Conservation (phyloP, 2,888 invertebrate genomes). For the Drosophila paucipuncta region DNA sequence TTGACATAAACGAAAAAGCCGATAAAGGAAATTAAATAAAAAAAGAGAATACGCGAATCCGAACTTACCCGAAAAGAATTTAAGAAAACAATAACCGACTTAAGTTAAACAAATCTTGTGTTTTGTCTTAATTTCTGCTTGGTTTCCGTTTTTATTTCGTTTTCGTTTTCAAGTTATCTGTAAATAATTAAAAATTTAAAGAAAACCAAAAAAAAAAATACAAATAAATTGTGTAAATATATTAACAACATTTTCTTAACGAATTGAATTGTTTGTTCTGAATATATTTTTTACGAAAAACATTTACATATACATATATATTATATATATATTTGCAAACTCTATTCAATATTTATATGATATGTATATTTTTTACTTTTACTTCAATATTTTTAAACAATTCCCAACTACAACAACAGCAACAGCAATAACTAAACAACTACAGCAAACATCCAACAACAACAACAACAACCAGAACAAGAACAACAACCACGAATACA, state of each 20-base stretch:
- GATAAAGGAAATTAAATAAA: conserved; percentile 17
- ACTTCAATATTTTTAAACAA: conserved; percentile 65
- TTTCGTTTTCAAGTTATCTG: conserved; percentile 69
- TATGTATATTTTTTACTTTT: conserved; percentile 72
- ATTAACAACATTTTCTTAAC: conserved; percentile 63
- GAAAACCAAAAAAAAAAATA: conserved; percentile 17
- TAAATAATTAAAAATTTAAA: conserved; percentile 82
- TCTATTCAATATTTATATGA: conserved; percentile 79
- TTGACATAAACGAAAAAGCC: conserved; percentile 16
- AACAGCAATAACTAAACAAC: conserved; percentile 39
- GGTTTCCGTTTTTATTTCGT: conserved; percentile 49
- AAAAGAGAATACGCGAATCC: conserved; percentile 50
- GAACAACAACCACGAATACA: conserved; percentile 38
- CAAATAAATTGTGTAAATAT: conserved; percentile 80
- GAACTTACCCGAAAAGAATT: conserved; percentile 31
- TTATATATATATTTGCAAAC: conserved; percentile 78
- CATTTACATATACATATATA: conserved; percentile 71
- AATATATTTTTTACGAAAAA: conserved; percentile 69
- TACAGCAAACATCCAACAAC: conserved; percentile 34
- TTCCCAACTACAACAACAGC: conserved; percentile 56
- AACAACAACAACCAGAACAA: conserved; percentile 22
- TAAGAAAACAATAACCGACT: conserved; percentile 54
- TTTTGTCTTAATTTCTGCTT: conserved; percentile 58
- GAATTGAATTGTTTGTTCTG: conserved; percentile 73
- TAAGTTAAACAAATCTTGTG: conserved; percentile 50